A percentile compares a stretch with the other conserved stretches of the same genome.
These are phyloP conservation scores for Setipinna tenuifilis DNA, from an alignment of 2,797 vertebrate species.

Conservation along the genomic window DNA sequence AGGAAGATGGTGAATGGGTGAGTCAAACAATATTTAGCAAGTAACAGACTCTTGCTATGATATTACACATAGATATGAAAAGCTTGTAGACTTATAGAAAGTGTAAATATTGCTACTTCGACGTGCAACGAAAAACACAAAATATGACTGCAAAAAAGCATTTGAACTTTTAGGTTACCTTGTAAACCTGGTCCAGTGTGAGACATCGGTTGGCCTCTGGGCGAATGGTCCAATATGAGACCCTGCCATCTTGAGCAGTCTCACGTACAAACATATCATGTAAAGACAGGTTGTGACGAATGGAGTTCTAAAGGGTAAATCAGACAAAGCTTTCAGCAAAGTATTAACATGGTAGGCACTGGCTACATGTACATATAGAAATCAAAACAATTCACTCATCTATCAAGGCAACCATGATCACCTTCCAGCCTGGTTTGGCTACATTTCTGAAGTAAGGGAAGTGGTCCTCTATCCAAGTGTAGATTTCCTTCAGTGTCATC, in stretches of 20 bases:
- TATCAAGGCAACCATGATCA: slow-evolving; percentile 52
- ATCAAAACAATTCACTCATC: background rate
- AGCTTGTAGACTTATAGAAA: background rate
- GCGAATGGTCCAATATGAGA: slow-evolving; percentile 96
- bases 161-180: slow-evolving; percentile 72
- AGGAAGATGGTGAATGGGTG: slow-evolving; percentile 42
- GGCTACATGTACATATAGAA: background rate
- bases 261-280: slow-evolving; percentile 97
- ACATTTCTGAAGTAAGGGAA: slow-evolving; percentile 93
- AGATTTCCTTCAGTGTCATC: slow-evolving; percentile 97
- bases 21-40: background rate
- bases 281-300: slow-evolving; percentile 95
- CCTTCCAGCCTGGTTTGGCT: slow-evolving; percentile 97
- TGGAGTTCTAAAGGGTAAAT: slow-evolving; percentile 83
- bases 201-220: slow-evolving; percentile 92
- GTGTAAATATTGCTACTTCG: too few species aligned
- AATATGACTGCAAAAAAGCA: background rate
- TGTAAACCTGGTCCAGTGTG: slow-evolving; percentile 91
- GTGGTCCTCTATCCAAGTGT: slow-evolving; percentile 93
- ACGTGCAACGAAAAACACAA: background rate
- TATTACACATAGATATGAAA: background rate
- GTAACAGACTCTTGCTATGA: background rate
- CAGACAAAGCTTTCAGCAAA: background rate
- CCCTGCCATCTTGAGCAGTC: slow-evolving; percentile 83
- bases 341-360: background rate